A percentile compares a stretch with the other conserved stretches of the same genome.
These are phyloP conservation scores for Brachymystax lenok DNA, from an alignment of 2,797 vertebrate genomes.

Conservation along the genomic window DNA sequence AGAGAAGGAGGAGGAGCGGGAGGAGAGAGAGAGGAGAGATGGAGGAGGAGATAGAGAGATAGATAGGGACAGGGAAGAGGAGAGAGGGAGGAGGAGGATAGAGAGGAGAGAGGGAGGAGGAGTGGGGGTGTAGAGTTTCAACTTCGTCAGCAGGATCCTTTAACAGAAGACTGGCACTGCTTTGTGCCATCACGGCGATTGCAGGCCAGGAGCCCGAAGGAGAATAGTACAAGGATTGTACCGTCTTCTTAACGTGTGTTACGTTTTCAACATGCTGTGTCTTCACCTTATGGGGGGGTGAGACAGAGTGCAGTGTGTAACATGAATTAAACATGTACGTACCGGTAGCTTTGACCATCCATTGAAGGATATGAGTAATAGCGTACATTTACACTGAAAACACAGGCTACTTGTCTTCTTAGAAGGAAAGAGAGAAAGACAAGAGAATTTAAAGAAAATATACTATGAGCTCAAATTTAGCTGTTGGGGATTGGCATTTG, in stretches of 20 bases:
- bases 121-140: neutral
- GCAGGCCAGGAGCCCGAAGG: neutral
- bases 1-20: neutral
- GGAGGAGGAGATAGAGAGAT: neutral
- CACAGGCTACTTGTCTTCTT: constrained; percentile 3
- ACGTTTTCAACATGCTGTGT: constrained; percentile 10
- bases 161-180: neutral
- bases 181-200: neutral
- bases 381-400: constrained; percentile 3
- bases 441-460: neutral
- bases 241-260: constrained; percentile 8
- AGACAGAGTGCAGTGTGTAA: neutral
- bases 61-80: neutral
- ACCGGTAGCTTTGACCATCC: neutral
- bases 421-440: neutral
- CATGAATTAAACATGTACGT: constrained; percentile 13
- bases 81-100: neutral
- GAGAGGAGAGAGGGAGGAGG: neutral
- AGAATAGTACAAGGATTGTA: neutral
- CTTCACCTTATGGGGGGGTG: neutral
- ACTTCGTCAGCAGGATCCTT: constrained; percentile 8
- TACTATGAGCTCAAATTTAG: neutral
- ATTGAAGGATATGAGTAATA: neutral
- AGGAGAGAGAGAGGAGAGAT: neutral
- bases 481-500: neutral